Percentiles rank a stretch among this genome's conserved stretches.
phyloP scores from a whole-genome alignment of 2,797 vertebrate genomes.

The Acomys russatus region DNA sequence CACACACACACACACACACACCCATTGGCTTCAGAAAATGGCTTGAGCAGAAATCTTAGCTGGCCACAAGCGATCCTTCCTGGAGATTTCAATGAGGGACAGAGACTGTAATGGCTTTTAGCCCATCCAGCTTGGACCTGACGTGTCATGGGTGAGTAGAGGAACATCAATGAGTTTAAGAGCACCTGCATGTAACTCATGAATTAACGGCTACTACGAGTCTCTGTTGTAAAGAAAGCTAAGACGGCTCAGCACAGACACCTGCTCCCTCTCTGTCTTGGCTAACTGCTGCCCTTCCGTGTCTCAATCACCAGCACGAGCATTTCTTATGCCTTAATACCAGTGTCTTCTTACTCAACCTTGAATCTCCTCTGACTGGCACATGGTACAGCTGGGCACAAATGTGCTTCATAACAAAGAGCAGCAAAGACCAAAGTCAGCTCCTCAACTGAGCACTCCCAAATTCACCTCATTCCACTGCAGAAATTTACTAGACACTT shows the following conservation, averaged over 20 bases:
- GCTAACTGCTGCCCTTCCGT: neutral
- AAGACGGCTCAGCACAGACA: neutral
- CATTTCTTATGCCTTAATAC: conserved; percentile 11
- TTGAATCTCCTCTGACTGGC: neutral
- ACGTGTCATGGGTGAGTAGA: neutral
- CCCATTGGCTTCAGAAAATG: conserved; percentile 76
- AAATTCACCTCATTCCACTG: neutral
- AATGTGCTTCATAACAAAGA: neutral
- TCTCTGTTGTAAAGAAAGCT: neutral
- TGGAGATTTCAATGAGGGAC: conserved; percentile 44
- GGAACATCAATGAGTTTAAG: neutral
- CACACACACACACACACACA: conserved; percentile 61
- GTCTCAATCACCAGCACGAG: neutral
- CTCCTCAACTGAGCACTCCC: conserved; percentile 4
- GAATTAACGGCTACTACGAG: conserved; percentile 5
- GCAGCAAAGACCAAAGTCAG: conserved; percentile 8
- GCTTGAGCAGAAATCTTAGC: conserved; percentile 66
- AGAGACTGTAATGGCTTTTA: neutral
- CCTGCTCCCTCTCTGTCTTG: neutral
- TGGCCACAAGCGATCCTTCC: conserved; percentile 58
- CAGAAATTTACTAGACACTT: conserved; percentile 28
- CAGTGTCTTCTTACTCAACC: neutral
- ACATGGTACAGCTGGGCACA: neutral
- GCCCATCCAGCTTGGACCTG: neutral
- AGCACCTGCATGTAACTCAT: neutral